Conservation (phyloP, 2,113 vertebrate genomes). For the Nesoenas mayeri region DNA sequence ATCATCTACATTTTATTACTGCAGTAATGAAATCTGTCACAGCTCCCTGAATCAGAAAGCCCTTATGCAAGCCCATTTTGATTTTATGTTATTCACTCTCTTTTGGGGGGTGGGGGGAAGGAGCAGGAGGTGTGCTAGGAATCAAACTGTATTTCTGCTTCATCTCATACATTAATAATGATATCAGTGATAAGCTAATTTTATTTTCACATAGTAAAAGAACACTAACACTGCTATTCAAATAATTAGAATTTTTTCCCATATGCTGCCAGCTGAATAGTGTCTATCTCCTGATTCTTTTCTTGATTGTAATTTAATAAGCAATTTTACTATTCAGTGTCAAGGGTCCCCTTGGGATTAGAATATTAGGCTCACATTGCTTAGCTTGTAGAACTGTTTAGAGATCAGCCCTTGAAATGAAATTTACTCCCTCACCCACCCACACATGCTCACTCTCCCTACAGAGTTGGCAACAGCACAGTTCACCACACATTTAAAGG, state of each 20-base stretch:
- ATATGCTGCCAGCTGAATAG: slow-evolving; percentile 34
- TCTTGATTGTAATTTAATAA: slow-evolving; percentile 63
- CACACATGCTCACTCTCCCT: rapidly evolving
- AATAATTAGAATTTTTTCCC: slow-evolving; percentile 41
- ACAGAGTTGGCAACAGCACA: background rate
- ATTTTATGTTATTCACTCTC: background rate
- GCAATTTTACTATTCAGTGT: slow-evolving; percentile 16
- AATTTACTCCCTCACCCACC: background rate
- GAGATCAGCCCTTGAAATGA: slow-evolving; percentile 42
- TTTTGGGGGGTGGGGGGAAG: rapidly evolving
- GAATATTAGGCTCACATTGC: slow-evolving; percentile 31
- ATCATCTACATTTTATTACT: background rate
- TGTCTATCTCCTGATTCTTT: slow-evolving; percentile 32
- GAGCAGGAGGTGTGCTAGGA: background rate
- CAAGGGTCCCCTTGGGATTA: slow-evolving; percentile 19
- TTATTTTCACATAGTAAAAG: slow-evolving; percentile 53
- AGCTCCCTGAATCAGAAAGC: background rate
- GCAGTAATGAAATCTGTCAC: background rate
- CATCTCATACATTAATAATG: slow-evolving; percentile 59
- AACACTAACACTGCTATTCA: slow-evolving; percentile 37
- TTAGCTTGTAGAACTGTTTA: slow-evolving; percentile 25
- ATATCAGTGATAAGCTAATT: slow-evolving; percentile 46
- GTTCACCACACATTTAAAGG: background rate
- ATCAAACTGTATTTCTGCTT: slow-evolving; percentile 29
- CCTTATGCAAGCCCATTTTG: background rate